Evolutionary conservation across 92 coral and sea anemone species (phyloP).

Genomic region (Epizoanthus rinbou): DNA sequence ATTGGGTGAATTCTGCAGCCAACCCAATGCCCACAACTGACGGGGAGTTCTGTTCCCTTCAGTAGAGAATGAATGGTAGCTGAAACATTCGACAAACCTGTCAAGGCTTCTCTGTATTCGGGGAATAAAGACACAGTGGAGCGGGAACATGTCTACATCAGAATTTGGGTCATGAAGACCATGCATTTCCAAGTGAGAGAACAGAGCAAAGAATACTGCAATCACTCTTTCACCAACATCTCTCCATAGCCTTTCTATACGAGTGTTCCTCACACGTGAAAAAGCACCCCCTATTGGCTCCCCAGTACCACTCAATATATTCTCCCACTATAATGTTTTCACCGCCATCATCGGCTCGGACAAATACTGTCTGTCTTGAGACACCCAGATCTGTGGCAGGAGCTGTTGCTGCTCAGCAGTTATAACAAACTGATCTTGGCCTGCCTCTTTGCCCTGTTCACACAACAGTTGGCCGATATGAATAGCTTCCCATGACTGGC

Average conservation of each 20-base stretch:
- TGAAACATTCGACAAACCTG: conserved; percentile 38
- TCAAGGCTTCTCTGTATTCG: conserved; percentile 46
- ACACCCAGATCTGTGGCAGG: conserved; percentile 38
- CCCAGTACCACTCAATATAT: conserved; percentile 48
- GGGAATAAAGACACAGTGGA: conserved; percentile 50
- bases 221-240: conserved; percentile 60
- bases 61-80: conserved; percentile 43
- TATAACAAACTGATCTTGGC: conserved; percentile 36
- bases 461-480: conserved; percentile 32
- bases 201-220: conserved; percentile 25
- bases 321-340: conserved; percentile 59
- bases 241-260: conserved; percentile 68
- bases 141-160: conserved; percentile 41
- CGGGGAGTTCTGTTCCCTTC: conserved; percentile 53
- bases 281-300: conserved; percentile 53
- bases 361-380: conserved; percentile 43
- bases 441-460: conserved; percentile 37
- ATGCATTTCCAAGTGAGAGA: conserved; percentile 42
- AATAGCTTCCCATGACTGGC: conserved; percentile 33
- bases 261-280: conserved; percentile 58
- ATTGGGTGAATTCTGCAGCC: conserved; percentile 35
- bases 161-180: conserved; percentile 28
- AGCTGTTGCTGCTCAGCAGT: conserved; percentile 41
- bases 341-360: conserved; percentile 58
- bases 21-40: conserved; percentile 55